phyloP scores from a whole-genome alignment of 2,888 invertebrate species.

The Pachycephus smyrnensis region DNA sequence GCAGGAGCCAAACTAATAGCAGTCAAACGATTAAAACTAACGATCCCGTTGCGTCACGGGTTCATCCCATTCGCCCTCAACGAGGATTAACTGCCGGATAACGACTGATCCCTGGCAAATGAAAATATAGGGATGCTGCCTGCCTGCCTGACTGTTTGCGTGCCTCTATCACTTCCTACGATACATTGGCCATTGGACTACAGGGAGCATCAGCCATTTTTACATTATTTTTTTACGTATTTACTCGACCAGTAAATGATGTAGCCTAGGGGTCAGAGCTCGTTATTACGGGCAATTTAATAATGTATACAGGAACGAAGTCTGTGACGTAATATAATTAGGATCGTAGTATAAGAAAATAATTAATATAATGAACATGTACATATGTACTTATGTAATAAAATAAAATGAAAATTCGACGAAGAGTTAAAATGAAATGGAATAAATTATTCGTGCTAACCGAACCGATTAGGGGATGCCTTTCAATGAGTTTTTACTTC shows the following conservation, averaged over 20 bases:
- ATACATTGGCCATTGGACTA: not conserved
- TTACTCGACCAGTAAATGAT: not conserved
- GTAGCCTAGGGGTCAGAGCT: not conserved
- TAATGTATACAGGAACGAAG: not conserved
- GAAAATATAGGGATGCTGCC: conserved; percentile 16
- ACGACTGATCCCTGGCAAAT: conserved; percentile 36
- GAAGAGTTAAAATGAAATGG: not conserved
- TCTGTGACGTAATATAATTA: not conserved
- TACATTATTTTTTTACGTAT: not conserved
- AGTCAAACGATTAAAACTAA: conserved; percentile 52
- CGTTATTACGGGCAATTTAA: not conserved
- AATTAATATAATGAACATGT: not conserved
- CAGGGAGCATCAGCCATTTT: not conserved
- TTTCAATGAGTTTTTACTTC: not conserved
- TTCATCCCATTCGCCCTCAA: conserved; percentile 35
- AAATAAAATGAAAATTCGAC: not conserved
- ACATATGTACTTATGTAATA: not conserved
- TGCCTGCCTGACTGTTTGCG: conserved; percentile 1
- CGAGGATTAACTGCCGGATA: conserved; percentile 43
- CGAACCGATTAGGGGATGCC: not conserved
- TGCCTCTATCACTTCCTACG: not conserved
- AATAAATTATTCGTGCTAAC: not conserved
- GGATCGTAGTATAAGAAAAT: not conserved
- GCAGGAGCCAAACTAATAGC: conserved; percentile 41
- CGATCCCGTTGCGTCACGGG: conserved; percentile 43